Evolutionary conservation across 37 sponge, comb jelly and placozoan genomes (phyloP).

Genomic region (Axinella damicornis): DNA sequence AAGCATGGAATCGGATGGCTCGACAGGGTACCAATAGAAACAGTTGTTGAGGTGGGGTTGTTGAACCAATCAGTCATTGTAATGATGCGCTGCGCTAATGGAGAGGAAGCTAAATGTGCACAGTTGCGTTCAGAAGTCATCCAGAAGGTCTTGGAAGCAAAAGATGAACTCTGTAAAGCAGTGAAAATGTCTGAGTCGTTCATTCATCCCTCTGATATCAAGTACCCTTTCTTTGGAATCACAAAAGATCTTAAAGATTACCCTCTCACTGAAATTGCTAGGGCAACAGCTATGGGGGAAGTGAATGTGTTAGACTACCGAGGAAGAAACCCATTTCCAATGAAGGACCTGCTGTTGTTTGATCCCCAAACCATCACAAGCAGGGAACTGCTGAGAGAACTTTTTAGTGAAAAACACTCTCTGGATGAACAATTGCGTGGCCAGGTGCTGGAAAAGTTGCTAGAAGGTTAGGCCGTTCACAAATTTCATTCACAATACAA

Average conservation of each 20-base stretch:
- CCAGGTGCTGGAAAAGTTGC: too few species aligned
- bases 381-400: neutral
- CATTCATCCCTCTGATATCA: neutral
- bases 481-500: too few species aligned
- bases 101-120: neutral
- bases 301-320: neutral
- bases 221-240: neutral
- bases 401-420: neutral
- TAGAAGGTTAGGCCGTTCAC: too few species aligned
- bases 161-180: neutral
- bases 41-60: conserved; percentile 22
- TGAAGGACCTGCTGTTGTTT: neutral
- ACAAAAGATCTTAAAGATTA: neutral
- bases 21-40: neutral
- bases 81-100: conserved; percentile 21
- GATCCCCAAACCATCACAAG: neutral
- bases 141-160: neutral
- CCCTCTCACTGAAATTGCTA: neutral
- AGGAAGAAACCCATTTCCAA: neutral
- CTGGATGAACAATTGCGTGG: too few species aligned
- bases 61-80: neutral
- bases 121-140: neutral
- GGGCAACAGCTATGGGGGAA: neutral
- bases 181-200: neutral
- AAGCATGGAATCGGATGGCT: conserved; percentile 31